Percentiles rank a stretch among this genome's conserved stretches.
phyloP scores from a whole-genome alignment of 2,888 invertebrate genomes.

The Malacosoma neustria region DNA sequence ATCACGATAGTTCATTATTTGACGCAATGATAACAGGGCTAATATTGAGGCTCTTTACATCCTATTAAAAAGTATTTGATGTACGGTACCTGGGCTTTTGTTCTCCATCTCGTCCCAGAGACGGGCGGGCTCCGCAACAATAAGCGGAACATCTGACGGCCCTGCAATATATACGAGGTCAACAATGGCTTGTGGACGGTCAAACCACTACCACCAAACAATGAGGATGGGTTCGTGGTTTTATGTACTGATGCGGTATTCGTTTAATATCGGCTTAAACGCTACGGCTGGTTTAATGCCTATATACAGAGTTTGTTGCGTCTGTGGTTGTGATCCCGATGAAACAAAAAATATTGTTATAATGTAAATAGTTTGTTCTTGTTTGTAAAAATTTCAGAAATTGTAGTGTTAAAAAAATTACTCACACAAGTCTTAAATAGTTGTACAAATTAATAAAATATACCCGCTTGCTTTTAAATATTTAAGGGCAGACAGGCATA shows the following conservation, averaged over 20 bases:
- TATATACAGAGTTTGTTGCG: too few species aligned
- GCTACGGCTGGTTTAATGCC: too few species aligned
- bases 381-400: too few species aligned
- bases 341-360: not conserved
- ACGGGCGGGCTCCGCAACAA: slow-evolving; percentile 21
- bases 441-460: too few species aligned
- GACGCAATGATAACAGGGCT: too few species aligned
- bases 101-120: slow-evolving; percentile 36
- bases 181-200: slow-evolving; percentile 37
- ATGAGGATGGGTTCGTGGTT: slow-evolving; percentile 26
- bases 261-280: slow-evolving; percentile 4
- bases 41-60: too few species aligned
- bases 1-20: too few species aligned
- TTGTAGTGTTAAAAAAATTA: too few species aligned
- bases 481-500: too few species aligned
- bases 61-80: too few species aligned
- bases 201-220: slow-evolving; percentile 37
- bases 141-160: slow-evolving; percentile 23
- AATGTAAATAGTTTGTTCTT: not conserved
- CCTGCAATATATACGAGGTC: slow-evolving; percentile 39
- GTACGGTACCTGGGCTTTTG: slow-evolving; percentile 1
- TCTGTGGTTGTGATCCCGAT: not conserved
- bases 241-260: slow-evolving; percentile 13
- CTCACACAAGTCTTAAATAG: too few species aligned
- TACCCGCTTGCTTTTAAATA: too few species aligned